phyloP scores from a whole-genome alignment of 2,797 vertebrate species.

The Malacoraja senta region DNA sequence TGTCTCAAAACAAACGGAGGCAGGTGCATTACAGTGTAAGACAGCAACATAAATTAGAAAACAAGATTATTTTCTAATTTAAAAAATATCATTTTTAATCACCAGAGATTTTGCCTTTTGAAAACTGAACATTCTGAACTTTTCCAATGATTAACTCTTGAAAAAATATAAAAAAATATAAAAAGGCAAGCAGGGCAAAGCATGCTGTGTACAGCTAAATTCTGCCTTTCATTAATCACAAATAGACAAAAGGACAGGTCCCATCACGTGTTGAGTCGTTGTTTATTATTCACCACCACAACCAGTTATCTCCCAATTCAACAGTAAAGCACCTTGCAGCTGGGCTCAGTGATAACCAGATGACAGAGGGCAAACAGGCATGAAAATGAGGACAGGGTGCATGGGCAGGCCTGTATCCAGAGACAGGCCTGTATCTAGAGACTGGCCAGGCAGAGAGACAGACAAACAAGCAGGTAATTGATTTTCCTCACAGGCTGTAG shows the following conservation, averaged over 20 bases:
- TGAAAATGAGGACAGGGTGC: too few relatives aligned
- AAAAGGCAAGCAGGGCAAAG: background rate
- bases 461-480: too few relatives aligned
- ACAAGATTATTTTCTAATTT: too few relatives aligned
- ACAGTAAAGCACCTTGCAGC: background rate
- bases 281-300: background rate
- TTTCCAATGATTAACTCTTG: background rate
- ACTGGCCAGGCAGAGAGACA: too few relatives aligned
- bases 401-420: too few relatives aligned
- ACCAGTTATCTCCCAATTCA: background rate
- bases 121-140: background rate
- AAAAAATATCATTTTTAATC: background rate
- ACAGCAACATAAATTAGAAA: too few relatives aligned
- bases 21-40: too few relatives aligned
- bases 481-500: too few relatives aligned
- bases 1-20: too few relatives aligned
- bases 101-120: background rate
- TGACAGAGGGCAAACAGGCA: background rate
- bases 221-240: background rate
- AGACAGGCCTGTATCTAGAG: too few relatives aligned
- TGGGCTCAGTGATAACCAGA: background rate
- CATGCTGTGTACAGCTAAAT: background rate
- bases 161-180: too few relatives aligned
- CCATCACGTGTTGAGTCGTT: background rate
- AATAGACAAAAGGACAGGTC: background rate